Evolutionary conservation across 2,888 invertebrate genomes (phyloP), one percentile per base, ranked within the genome.

Genomic region (Drymonia ruficornis): DNA sequence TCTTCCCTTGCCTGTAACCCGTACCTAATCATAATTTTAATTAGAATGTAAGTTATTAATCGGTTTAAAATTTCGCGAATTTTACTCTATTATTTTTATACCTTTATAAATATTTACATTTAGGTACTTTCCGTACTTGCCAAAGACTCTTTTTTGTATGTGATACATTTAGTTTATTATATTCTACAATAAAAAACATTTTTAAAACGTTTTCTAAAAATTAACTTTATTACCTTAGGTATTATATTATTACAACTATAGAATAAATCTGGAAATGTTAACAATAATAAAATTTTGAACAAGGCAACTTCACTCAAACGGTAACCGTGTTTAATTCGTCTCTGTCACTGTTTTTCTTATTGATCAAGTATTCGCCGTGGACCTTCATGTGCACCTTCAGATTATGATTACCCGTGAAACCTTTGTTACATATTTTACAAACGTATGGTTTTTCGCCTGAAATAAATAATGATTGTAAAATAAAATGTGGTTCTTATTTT

Each of bases 81-180:
- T 65, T 68, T 61, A 62, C 61, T 72, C 70, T 69, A 52, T 53
- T 59, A 70, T 75, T 80, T 77, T 71, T 72, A 63, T 71, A 74
- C 53, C 63, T 72, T 70, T 71, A 72, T 70, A 74, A 76, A 76
- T 74, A 64, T 77, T 72, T 70, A 67, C 63, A 67, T 56, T 66
- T 72, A 70, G 81, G 6, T 87, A 84, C 81, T 73, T 76, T 81
- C 76, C 75, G 86, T 90, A 86, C 86, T 91, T 80, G 90, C 91
- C 91, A 92, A 91, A 92, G 91, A 91, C 84, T 86, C 88, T 86
- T 64, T 86, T 89, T 89, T 80, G 80, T 88, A 90, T 90, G 89
- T 91, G 89, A 91, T 91, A 91, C 81, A 80, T 81, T 89, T 86
- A 86, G 80, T 87, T 89, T 87, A 86, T 84, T 86, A 87, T n/a